Evolutionary conservation across 30 jellyfish, hydroid and myxozoan genomes (phyloP).

Genomic region (Sanderia malayensis): DNA sequence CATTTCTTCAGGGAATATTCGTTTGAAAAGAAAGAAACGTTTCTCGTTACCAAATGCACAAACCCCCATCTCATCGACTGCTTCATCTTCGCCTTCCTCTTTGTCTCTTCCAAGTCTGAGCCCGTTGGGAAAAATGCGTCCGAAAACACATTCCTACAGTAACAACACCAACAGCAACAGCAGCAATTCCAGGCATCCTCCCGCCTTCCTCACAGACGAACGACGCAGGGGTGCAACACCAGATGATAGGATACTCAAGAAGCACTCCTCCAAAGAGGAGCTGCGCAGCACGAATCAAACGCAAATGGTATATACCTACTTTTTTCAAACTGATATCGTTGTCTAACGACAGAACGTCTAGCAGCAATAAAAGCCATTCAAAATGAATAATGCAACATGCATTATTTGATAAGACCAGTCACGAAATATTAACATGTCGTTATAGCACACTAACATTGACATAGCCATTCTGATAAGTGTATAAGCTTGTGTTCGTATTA

Average conservation of each 20-base stretch:
- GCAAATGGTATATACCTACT: too few species aligned
- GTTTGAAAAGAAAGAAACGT: slow-evolving; percentile 9
- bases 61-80: neutral
- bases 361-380: too few species aligned
- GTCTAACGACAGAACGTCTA: too few species aligned
- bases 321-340: too few species aligned
- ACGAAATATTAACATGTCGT: too few species aligned
- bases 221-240: slow-evolving; percentile 29
- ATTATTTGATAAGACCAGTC: too few species aligned
- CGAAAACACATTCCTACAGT: slow-evolving; percentile 55
- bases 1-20: slow-evolving; percentile 2
- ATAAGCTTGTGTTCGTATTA: too few species aligned
- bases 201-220: neutral
- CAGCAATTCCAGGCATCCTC: slow-evolving; percentile 20
- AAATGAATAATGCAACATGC: too few species aligned
- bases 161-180: too few species aligned
- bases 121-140: slow-evolving; percentile 39
- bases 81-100: neutral
- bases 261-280: slow-evolving; percentile 40
- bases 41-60: neutral
- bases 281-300: too few species aligned
- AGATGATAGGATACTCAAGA: slow-evolving; percentile 44
- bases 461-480: too few species aligned
- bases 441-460: too few species aligned
- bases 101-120: slow-evolving; percentile 42